phyloP scores from a whole-genome alignment of 2,797 vertebrate species.

The Rhinatrema bivittatum region DNA sequence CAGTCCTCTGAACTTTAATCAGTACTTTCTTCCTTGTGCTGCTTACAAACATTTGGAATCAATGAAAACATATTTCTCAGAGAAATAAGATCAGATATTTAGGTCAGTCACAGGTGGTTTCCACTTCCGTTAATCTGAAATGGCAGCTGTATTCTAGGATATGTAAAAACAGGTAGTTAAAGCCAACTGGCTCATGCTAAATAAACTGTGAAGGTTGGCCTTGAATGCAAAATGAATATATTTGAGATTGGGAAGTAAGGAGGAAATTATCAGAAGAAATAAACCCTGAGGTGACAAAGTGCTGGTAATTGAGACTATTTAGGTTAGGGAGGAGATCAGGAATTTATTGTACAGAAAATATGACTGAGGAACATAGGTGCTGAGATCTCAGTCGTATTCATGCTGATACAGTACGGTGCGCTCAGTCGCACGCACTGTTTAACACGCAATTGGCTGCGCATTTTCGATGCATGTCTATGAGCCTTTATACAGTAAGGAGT shows the following conservation, averaged over 20 bases:
- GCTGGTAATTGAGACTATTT: too few relatives aligned
- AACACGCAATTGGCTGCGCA: too few relatives aligned
- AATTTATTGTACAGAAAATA: too few relatives aligned
- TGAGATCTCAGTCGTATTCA: too few relatives aligned
- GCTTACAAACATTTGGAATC: conserved; percentile 39
- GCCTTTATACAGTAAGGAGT: too few relatives aligned
- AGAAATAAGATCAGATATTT: conserved; percentile 47
- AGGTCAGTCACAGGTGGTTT: conserved; percentile 41
- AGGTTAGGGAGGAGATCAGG: too few relatives aligned
- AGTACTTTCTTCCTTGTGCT: conserved; percentile 21
- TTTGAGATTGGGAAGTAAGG: conserved; percentile 30
- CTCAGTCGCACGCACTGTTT: too few relatives aligned
- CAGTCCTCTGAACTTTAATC: conserved; percentile 8
- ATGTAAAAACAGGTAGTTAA: conserved; percentile 34
- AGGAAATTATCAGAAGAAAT: too few relatives aligned
- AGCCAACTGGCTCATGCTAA: conserved; percentile 31
- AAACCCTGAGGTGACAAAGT: too few relatives aligned
- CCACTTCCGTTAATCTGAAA: conserved; percentile 41
- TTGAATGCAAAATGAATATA: conserved; percentile 25
- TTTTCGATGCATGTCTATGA: too few relatives aligned
- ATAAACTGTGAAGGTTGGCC: conserved; percentile 28
- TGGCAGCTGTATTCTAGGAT: conserved; percentile 29
- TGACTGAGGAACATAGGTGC: too few relatives aligned
- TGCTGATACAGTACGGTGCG: too few relatives aligned
- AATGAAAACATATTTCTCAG: conserved; percentile 51